Percentiles rank a stretch among this genome's conserved stretches.
Evolutionary conservation across 2,113 vertebrate species (phyloP).

Genomic region (Oceanodroma tethys): DNA sequence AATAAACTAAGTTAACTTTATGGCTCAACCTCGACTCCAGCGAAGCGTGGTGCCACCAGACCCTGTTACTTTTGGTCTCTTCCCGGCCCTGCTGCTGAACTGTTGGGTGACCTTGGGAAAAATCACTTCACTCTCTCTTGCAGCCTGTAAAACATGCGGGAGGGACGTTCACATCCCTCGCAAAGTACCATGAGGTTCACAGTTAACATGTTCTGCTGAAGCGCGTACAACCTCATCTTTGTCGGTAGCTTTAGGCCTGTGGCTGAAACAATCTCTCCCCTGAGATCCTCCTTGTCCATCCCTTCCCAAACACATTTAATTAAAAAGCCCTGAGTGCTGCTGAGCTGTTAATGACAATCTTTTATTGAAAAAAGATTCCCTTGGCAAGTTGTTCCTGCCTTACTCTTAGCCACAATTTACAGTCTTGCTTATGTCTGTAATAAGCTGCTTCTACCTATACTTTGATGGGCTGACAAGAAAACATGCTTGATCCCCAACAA

Average conservation of each 20-base stretch:
- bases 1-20: neutral
- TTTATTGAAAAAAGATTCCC: neutral
- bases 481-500: neutral
- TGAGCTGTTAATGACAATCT: neutral
- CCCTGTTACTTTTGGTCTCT: neutral
- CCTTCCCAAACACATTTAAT: neutral
- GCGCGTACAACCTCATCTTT: fast-evolving
- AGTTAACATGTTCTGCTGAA: neutral
- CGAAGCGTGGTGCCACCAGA: fast-evolving
- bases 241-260: neutral
- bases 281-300: neutral
- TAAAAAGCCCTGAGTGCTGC: neutral
- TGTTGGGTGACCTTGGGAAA: neutral
- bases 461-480: neutral
- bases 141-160: neutral
- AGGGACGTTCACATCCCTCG: fast-evolving
- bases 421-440: neutral
- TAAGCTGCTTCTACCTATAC: neutral
- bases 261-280: neutral
- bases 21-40: neutral
- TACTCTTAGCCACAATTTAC: neutral
- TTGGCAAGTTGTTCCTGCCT: neutral
- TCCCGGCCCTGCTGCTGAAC: neutral
- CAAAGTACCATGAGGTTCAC: neutral
- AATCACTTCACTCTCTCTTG: neutral